Conservation (phyloP, 2,113 vertebrate species). For the Pseudorectes ferrugineus region DNA sequence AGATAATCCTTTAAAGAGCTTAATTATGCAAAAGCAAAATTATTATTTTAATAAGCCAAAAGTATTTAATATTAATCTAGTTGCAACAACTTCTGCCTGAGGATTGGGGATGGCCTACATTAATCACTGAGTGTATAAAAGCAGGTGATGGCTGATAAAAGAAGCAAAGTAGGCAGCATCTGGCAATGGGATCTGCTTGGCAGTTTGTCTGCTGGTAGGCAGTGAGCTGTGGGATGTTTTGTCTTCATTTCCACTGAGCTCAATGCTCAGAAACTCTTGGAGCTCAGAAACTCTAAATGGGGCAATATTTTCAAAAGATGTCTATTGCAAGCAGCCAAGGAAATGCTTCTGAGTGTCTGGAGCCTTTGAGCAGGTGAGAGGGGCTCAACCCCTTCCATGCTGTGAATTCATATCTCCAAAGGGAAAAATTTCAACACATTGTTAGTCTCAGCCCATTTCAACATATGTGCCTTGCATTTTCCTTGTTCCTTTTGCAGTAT, state of each 20-base stretch:
- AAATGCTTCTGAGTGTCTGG: not conserved
- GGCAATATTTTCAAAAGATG: not conserved
- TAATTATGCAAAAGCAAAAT: slow-evolving; percentile 2
- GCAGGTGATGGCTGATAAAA: not conserved
- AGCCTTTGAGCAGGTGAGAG: not conserved
- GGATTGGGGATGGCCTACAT: slow-evolving; percentile 6
- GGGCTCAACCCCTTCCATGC: not conserved
- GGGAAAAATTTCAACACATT: not conserved
- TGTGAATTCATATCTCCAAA: not conserved
- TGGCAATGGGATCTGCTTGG: not conserved
- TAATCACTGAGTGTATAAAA: not conserved
- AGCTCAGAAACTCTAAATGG: not conserved
- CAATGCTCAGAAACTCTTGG: not conserved
- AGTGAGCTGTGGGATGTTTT: not conserved
- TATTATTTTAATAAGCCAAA: not conserved
- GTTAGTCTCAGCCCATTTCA: not conserved
- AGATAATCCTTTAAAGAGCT: not conserved
- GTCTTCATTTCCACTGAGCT: not conserved
- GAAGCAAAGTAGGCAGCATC: not conserved
- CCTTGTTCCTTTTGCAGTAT: not conserved
- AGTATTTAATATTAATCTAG: slow-evolving; percentile 29
- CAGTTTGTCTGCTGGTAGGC: not conserved
- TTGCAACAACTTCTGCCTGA: not conserved
- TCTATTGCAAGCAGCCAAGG: not conserved
- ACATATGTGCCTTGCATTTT: not conserved